Conservation (phyloP, 2,113 vertebrate genomes). For the Strigops habroptila region DNA sequence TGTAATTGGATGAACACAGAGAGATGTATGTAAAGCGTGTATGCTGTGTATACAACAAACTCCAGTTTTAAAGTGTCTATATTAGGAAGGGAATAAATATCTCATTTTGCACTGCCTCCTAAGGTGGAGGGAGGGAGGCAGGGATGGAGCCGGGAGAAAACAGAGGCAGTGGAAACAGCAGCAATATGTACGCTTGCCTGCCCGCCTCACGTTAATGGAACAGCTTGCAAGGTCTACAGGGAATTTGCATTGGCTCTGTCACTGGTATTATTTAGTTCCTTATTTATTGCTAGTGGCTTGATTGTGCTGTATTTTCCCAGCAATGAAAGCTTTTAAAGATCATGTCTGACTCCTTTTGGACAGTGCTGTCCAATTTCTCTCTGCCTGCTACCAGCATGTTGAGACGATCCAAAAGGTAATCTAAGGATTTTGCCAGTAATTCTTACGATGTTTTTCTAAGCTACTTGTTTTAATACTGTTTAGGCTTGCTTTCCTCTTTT, state of each 20-base stretch:
- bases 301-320: slow-evolving; percentile 67
- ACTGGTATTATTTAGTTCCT: slow-evolving; percentile 67
- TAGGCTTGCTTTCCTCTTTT: background rate
- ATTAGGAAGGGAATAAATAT: slow-evolving; percentile 5
- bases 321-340: slow-evolving; percentile 74
- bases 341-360: slow-evolving; percentile 93
- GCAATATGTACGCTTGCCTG: slow-evolving; percentile 58
- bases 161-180: slow-evolving; percentile 60
- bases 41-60: background rate
- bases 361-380: slow-evolving; percentile 89
- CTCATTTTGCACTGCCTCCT: slow-evolving; percentile 52
- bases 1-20: background rate
- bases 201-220: slow-evolving; percentile 66
- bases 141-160: slow-evolving; percentile 56
- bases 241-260: slow-evolving; percentile 69
- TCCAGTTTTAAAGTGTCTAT: background rate
- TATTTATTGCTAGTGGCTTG: slow-evolving; percentile 66
- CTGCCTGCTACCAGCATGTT: slow-evolving; percentile 88
- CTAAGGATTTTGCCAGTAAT: slow-evolving; percentile 49
- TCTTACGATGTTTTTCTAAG: background rate
- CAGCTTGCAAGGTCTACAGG: slow-evolving; percentile 64
- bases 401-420: slow-evolving; percentile 87
- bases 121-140: slow-evolving; percentile 51
- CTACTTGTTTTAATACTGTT: slow-evolving; percentile 12
- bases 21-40: background rate